Percentiles rank a stretch among this genome's conserved stretches.
Evolutionary conservation across 2,888 invertebrate genomes (phyloP).

Genomic region (Limnephilus lunatus): DNA sequence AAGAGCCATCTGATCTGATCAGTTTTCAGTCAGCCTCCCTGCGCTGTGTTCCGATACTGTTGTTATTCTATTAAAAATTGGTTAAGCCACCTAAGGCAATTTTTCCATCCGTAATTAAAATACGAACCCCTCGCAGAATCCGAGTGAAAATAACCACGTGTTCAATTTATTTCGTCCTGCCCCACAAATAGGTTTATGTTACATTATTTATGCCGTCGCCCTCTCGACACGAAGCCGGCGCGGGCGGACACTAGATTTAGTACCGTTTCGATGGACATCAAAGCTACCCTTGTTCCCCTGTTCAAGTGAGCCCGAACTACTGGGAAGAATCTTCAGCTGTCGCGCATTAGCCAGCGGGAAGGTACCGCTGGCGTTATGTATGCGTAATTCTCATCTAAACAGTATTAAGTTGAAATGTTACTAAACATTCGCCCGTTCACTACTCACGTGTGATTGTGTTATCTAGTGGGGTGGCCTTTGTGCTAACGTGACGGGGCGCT

Average conservation of each 20-base stretch:
- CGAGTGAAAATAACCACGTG: slow-evolving; percentile 66
- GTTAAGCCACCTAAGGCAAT: slow-evolving; percentile 66
- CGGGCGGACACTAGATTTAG: slow-evolving; percentile 46
- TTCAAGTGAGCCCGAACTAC: slow-evolving; percentile 3
- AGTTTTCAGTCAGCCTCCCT: slow-evolving; percentile 12
- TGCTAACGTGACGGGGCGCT: slow-evolving; percentile 31
- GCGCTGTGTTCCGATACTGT: slow-evolving; percentile 51
- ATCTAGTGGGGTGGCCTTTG: slow-evolving; percentile 52
- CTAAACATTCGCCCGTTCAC: slow-evolving; percentile 63
- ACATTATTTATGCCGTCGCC: slow-evolving; percentile 66
- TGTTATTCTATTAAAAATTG: slow-evolving; percentile 65
- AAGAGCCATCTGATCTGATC: slow-evolving; percentile 38
- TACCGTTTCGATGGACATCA: slow-evolving; percentile 53
- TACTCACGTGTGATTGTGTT: slow-evolving; percentile 49
- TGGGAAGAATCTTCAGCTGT: slow-evolving; percentile 62
- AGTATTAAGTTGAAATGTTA: slow-evolving; percentile 66
- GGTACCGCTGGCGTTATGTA: slow-evolving; percentile 46
- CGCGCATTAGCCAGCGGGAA: slow-evolving; percentile 45
- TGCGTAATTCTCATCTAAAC: slow-evolving; percentile 64
- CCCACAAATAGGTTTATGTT: slow-evolving; percentile 66
- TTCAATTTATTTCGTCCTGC: slow-evolving; percentile 64
- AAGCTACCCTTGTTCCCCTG: slow-evolving; percentile 27
- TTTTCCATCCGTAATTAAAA: slow-evolving; percentile 66
- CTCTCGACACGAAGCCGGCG: slow-evolving; percentile 38
- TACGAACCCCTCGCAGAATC: slow-evolving; percentile 58